A percentile compares a stretch with the other conserved stretches of the same genome.
phyloP scores from a whole-genome alignment of 2,888 invertebrate genomes.

The Athalia cordata region DNA sequence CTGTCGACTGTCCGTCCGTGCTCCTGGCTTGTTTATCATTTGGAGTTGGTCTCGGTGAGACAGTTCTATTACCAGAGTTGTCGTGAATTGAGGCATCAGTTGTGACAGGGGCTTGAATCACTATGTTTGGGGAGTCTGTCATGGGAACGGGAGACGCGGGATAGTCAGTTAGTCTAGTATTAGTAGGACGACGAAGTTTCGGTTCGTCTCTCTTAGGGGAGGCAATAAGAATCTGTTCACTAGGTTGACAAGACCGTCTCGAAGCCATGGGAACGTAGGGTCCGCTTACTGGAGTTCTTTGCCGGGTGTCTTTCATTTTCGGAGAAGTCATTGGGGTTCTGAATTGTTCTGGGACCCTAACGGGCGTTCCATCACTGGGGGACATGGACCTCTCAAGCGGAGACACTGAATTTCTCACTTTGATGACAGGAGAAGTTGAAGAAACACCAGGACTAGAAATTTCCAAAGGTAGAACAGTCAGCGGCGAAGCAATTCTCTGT shows the following conservation, averaged over 20 bases:
- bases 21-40: not conserved
- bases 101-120: slow-evolving; percentile 5
- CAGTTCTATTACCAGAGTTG: slow-evolving; percentile 44
- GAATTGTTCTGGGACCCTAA: slow-evolving; percentile 28
- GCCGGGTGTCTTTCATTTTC: slow-evolving; percentile 37
- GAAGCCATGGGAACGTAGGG: slow-evolving; percentile 46
- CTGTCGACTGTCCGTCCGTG: not conserved
- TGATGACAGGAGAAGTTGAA: slow-evolving; percentile 1
- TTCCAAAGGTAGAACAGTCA: slow-evolving; percentile 28
- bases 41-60: slow-evolving; percentile 45
- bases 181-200: slow-evolving; percentile 51
- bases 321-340: slow-evolving; percentile 52
- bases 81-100: slow-evolving; percentile 15
- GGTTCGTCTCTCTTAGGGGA: slow-evolving; percentile 68
- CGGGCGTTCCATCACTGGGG: not conserved
- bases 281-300: slow-evolving; percentile 28
- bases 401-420: slow-evolving; percentile 7
- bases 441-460: not conserved
- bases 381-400: slow-evolving; percentile 34
- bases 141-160: slow-evolving; percentile 65
- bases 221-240: slow-evolving; percentile 68
- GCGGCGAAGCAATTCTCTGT: slow-evolving; percentile 22
- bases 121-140: slow-evolving; percentile 59
- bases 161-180: slow-evolving; percentile 52
- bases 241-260: slow-evolving; percentile 61